Conservation (phyloP, 2,888 invertebrate genomes). For the Sericinus montela region DNA sequence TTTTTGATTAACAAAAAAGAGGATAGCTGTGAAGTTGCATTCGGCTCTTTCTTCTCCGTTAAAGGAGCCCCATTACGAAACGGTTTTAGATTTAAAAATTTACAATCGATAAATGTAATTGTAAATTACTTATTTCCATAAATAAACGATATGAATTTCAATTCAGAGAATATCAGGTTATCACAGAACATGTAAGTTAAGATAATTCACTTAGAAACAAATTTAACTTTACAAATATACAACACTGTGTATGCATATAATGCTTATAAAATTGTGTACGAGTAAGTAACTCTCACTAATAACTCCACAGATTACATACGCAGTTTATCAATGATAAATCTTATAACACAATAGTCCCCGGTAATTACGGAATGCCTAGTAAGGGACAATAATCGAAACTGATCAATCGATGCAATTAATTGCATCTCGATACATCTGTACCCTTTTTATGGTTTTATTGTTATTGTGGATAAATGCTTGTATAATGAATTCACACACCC, state of each 20-base stretch:
- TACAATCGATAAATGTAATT: no score
- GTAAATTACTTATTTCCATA: no score
- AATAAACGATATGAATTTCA: no score
- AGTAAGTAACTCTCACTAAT: slow-evolving; percentile 25
- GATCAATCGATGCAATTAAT: slow-evolving; percentile 52
- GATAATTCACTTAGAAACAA: no score
- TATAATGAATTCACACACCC: slow-evolving; percentile 41
- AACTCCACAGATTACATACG: slow-evolving; percentile 22
- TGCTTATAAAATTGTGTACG: neutral
- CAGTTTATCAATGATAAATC: slow-evolving; percentile 48
- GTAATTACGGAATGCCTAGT: slow-evolving; percentile 68
- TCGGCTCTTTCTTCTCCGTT: no score
- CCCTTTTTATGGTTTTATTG: slow-evolving; percentile 67
- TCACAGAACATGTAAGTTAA: no score
- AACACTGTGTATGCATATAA: neutral
- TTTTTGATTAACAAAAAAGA: no score
- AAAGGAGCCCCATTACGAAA: no score
- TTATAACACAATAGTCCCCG: slow-evolving; percentile 54
- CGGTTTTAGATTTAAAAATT: no score
- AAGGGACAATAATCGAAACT: slow-evolving; percentile 64
- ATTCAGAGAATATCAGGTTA: no score
- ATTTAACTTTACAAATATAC: no score
- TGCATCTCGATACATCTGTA: slow-evolving; percentile 48
- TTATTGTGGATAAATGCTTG: slow-evolving; percentile 65
- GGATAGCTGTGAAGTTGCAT: no score